Evolutionary conservation across 2,888 invertebrate genomes (phyloP).

Genomic region (Galeopsomyia nigrocyanea): DNA sequence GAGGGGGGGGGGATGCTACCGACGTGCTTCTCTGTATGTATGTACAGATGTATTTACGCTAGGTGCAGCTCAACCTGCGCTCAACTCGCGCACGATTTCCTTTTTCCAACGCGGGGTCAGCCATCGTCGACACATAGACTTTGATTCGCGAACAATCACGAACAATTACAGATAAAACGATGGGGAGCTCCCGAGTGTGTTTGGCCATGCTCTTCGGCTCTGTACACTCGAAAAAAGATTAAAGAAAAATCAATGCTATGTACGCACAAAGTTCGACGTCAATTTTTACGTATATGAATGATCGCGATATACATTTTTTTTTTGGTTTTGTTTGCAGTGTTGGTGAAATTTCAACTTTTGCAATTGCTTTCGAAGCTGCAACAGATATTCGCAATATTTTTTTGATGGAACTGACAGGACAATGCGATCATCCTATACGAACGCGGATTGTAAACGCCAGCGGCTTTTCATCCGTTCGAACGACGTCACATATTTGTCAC

Average conservation of each 20-base stretch:
- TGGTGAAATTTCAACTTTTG: too few relatives aligned
- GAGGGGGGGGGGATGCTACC: neutral
- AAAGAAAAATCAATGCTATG: too few relatives aligned
- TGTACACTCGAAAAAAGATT: too few relatives aligned
- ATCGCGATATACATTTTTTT: neutral
- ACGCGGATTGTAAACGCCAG: too few relatives aligned
- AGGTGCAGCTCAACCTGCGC: constrained; percentile 37
- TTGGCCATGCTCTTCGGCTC: neutral
- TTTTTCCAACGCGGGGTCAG: constrained; percentile 13
- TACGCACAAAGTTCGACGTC: neutral
- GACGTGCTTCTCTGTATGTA: constrained; percentile 10
- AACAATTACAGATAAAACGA: constrained; percentile 26
- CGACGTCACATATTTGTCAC: too few relatives aligned
- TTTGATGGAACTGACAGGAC: too few relatives aligned
- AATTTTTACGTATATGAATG: neutral
- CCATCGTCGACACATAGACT: neutral
- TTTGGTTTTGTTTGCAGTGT: too few relatives aligned
- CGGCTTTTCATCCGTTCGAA: too few relatives aligned
- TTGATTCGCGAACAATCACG: constrained; percentile 28
- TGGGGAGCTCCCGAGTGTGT: constrained; percentile 10
- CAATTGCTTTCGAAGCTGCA: too few relatives aligned
- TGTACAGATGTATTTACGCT: constrained; percentile 11
- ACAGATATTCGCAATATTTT: too few relatives aligned
- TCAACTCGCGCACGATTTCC: constrained; percentile 29
- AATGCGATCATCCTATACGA: too few relatives aligned